Base-by-base conservation (phyloP, 2,113 vertebrate genomes). In the Australoheros scitulus region DNA sequence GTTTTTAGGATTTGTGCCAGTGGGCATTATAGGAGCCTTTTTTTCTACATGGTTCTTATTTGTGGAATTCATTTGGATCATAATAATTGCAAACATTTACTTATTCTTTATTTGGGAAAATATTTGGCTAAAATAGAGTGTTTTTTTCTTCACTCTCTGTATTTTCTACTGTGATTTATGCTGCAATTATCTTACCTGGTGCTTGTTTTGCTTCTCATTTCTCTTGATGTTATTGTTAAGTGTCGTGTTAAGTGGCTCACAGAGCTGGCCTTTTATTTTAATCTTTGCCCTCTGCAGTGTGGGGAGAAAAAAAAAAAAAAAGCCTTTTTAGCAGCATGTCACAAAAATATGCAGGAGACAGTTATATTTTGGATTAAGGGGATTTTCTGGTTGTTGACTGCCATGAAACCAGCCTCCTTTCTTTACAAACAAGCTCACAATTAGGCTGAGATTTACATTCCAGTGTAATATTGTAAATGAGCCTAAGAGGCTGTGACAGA, bases 151-250 rank as follows among this genome's bases (percentile, higher is more conserved):
- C 7, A 22, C 34, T 11, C 56, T 75, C 20, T 72, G 47, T 32
- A 29, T 72, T 70, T 77, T n/a, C 22, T 11, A 70, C 38, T 22
- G 32, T 75, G 82, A 78, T 88, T 85, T 74, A 77, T 86, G 18
- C 75, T 70, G 72, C 55, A 90, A 64, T 88, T 86, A 80, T 61
- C 11, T 32, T 81, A 17, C 8, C 17, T 9, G n/a, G 20, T 81
- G 82, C 56, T 61, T 59, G 76, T 82, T 77, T 89, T 58, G 22
- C 68, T 81, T 61, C 32, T 83, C 47, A 38, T 14, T 65, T 52
- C 64, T 75, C 82, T 61, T 26, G 8, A 55, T 60, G 38, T 60
- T 61, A 55, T 65, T 75, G 34, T 65, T 76, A 36, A 59, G 60
- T 80, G 61, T 58, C 13, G 1, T 52, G 58, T 76, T 85, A 72